Evolutionary conservation across 1,140 invertebrate species (phyloP), one percentile per base, ranked within the genome.

Genomic region (Drosophila parabipectinata): DNA sequence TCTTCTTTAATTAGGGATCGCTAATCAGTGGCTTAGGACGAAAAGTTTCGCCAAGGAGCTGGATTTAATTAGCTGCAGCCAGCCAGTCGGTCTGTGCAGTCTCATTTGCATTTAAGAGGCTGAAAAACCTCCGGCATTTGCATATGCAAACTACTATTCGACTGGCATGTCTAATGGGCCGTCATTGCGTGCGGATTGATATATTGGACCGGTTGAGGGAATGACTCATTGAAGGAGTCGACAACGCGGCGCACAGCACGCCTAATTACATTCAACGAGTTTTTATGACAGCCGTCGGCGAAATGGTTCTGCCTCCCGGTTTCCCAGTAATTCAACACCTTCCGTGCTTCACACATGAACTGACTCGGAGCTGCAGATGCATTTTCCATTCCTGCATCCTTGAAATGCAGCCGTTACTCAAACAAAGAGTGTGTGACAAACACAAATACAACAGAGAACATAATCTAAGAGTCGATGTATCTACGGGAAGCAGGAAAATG

Each of bases 191-290:
- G 72, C 54, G 50, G 72, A 76, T 72, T 76, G 59, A 77, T 66
- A 48, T 60, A 61, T 76, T 71, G 59, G 41, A 55, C 48, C 50
- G 60, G 26, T 51, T 60, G 77, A 54, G 60, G 28, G 44, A 53
- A 75, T 83, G 80, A 79, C 64, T 79, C 79, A 83, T 79, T 78
- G 47, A 78, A 79, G 79, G 51, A 56, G 39, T n/a, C 41, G 41
- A 45, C 41, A 41, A 14, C 39, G 39, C 39, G 12, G 59, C 50
- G 52, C 50, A 64, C 71, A 62, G 58, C 67, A 84, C 74, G 82
- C 78, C 78, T 76, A 85, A 85, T 87, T 85, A 78, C 64, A 62
- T 74, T 72, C 64, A 72, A 78, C 75, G 82, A 62, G 73, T 74
- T 77, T 80, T 66, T 68, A 81, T 81, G 81, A 64, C 63, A 77